phyloP scores from a whole-genome alignment of 2,888 invertebrate genomes.

The Stramonita haemastoma region DNA sequence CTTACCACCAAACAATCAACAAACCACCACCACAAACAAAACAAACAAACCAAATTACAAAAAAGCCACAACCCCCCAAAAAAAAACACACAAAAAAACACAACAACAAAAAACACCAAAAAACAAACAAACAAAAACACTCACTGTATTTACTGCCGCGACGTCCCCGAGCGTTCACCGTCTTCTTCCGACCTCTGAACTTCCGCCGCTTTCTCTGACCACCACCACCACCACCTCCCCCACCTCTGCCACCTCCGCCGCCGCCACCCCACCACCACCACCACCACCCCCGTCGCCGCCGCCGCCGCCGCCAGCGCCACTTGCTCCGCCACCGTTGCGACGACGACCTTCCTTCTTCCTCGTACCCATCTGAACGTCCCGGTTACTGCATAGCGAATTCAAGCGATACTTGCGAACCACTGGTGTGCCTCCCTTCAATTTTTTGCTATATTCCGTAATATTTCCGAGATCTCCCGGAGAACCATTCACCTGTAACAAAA shows the following conservation, averaged over 20 bases:
- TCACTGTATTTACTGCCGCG: slow-evolving; percentile 14
- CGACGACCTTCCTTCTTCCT: slow-evolving; percentile 5
- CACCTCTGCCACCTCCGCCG: neutral
- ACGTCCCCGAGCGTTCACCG: slow-evolving; percentile 9
- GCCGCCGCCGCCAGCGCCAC: neutral
- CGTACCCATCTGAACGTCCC: slow-evolving; percentile 39
- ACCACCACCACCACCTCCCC: neutral
- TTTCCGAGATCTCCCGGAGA: slow-evolving; percentile 19
- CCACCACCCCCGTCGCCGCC: neutral
- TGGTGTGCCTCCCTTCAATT: slow-evolving; percentile 27
- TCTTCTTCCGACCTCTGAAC: neutral
- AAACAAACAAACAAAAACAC: neutral
- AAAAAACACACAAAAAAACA: neutral
- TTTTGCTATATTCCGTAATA: neutral
- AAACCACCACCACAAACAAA: no score
- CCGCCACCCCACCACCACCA: neutral
- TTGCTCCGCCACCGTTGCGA: neutral
- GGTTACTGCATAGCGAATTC: slow-evolving; percentile 35
- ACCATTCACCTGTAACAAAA: slow-evolving; percentile 32
- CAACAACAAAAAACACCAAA: neutral
- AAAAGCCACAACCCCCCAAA: neutral
- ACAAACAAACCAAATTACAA: no score
- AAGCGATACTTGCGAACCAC: slow-evolving; percentile 36
- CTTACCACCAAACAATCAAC: neutral
- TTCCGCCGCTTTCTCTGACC: neutral